Base-by-base conservation (phyloP, 1,140 invertebrate species). In the Caenorhabditis inopinata region DNA sequence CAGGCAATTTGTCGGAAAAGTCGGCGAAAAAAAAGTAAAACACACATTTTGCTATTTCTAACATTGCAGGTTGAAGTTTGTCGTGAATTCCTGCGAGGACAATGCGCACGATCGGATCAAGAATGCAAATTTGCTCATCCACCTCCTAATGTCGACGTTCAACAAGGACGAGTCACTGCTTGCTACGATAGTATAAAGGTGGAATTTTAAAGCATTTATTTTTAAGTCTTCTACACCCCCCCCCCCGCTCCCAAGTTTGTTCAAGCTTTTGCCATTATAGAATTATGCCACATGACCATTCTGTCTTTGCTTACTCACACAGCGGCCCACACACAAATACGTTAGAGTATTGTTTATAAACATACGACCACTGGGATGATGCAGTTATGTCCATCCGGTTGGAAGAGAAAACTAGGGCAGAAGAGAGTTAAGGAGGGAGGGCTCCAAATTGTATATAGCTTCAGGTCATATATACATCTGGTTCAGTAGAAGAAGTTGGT, bases 151-250 rank as follows among this genome's bases (percentile, higher is more conserved):
- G 96, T 99, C 85, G 97, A 99, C 91, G 95, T 99, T 85, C 96
- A 98, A 92, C 99, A 99, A 91, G 97, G 97, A 90, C 92, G 96
- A 88, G 97, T 99, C 87, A 98, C 96, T 83, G 97, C 97, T 85
- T 99, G 97, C 92, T 99, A 98, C 92, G 97, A 99, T 92, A 97
- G 95, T 90, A 99, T 99, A 90, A 99, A 99, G 96, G 97, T 99
- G 92, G 93, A 90, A 42, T 73, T 29, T 75, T 78, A 11, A 38
- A 12, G 7, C 7, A 29, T 51, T 46, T 46, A 45, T 29, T 42
- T 68, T 68, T 68, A n/a, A n/a, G n/a, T n/a, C n/a, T n/a, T n/a
- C n/a, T n/a, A n/a, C n/a, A n/a, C n/a, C n/a, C n/a, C n/a, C n/a
- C n/a, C n/a, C n/a, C n/a, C n/a, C n/a, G n/a, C n/a, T n/a, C n/a